Conservation (phyloP, 2,113 vertebrate species). For the Eubucco bourcierii region DNA sequence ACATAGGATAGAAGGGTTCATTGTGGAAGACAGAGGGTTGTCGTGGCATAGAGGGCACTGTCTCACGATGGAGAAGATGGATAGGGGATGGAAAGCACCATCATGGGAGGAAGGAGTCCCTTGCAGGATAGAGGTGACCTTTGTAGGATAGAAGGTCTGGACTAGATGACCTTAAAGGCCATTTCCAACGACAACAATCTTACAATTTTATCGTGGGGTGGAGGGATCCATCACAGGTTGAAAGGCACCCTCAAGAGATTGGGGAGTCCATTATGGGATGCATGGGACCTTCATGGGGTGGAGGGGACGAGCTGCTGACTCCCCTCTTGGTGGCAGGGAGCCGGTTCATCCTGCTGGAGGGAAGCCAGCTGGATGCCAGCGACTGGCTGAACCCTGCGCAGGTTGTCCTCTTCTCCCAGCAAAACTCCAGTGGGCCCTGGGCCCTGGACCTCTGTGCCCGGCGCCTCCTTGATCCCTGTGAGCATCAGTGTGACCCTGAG, state of each 20-base stretch:
- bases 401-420: slow-evolving; percentile 93
- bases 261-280: not conserved
- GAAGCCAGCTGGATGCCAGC: slow-evolving; percentile 93
- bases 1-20: not conserved
- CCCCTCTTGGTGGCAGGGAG: slow-evolving; percentile 78
- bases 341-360: slow-evolving; percentile 94
- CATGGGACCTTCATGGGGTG: not conserved
- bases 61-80: not conserved
- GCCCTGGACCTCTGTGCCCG: slow-evolving; percentile 91
- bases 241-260: rapidly evolving
- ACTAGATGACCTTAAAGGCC: too few species aligned
- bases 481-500: slow-evolving; percentile 95
- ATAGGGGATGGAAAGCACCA: not conserved
- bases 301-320: not conserved
- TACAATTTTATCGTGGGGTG: not conserved
- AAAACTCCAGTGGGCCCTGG: slow-evolving; percentile 98
- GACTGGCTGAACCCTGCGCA: slow-evolving; percentile 98
- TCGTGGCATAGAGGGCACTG: not conserved
- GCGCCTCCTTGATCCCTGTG: slow-evolving; percentile 93
- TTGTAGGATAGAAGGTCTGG: not conserved
- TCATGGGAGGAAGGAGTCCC: not conserved
- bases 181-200: too few species aligned
- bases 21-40: not conserved
- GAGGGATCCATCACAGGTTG: rapidly evolving
- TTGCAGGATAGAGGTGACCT: not conserved